Evolutionary conservation across 1,140 invertebrate species (phyloP), one percentile per base, ranked within the genome.

Genomic region (Caerostris extrusa): DNA sequence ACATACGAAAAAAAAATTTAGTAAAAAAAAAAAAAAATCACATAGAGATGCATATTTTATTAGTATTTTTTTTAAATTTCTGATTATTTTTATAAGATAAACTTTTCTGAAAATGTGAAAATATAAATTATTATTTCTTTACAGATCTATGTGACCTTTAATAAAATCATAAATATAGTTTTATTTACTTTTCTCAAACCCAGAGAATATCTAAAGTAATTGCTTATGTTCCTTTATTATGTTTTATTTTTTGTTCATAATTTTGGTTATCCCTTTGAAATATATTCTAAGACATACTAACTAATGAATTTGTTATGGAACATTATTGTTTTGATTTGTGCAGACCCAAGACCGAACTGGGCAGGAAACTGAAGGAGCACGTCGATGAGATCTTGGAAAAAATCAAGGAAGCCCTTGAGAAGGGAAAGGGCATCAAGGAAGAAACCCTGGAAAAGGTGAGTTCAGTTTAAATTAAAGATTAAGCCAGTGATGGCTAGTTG

Each of bases 381-480:
- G 61, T 94, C 17, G 71, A 94, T 34, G 19, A 94, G 55, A 58
- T 94, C n/a, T n/a, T 94, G 5, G 55, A 90, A 7, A 94, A 94
- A 56, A 19, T 94, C 12, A 94, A 94, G 34, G 93, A 94, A 57
- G 88, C 93, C 5, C 57, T 92, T 6, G 90, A 92, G 3, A 64
- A 82, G 5, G 94, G 94, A 7, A 94, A 91, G n/a, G 58, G 6
- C 3, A 77, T 93, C 86, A 89, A 93, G 8, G 85, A 93, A 82
- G 67, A 69, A 3, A 93, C 57, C 14, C 57, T 89, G 19, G 53
- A 93, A 34, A 89, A 83, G 86, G 85, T 93, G 83, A 93, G 7
- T 83, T n/a, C n/a, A 34, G 34, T 34, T 34, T 34, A 34, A 34
- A 34, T 34, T 2, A 34, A 1, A 2, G 34, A 34, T 34, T 34